Conservation (phyloP, 2,797 vertebrate genomes). For the Avahi laniger region DNA sequence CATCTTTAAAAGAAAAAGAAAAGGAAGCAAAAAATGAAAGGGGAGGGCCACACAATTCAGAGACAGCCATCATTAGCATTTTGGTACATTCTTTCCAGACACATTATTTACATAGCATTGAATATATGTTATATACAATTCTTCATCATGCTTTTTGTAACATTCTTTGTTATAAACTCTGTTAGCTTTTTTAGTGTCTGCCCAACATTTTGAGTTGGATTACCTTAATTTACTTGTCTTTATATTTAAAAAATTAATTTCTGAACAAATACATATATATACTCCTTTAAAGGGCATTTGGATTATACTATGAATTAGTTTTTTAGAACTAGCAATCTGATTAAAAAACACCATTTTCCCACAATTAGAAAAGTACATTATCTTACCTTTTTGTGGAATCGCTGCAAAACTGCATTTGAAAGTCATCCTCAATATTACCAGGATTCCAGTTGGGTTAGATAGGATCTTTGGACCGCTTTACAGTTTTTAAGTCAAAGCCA, state of each 20-base stretch:
- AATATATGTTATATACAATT: not conserved
- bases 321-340: conserved; percentile 11
- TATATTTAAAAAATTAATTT: conserved; percentile 11
- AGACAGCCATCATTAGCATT: not conserved
- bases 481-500: not conserved
- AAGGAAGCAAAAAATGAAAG: not conserved
- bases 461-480: conserved; percentile 19
- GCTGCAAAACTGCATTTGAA: not conserved
- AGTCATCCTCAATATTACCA: conserved; percentile 7
- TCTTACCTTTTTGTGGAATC: not conserved
- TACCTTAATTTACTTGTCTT: conserved; percentile 27
- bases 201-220: conserved; percentile 9
- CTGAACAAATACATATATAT: not conserved
- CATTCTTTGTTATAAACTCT: conserved; percentile 21
- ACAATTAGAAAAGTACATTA: not conserved
- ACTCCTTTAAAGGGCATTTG: conserved; percentile 3
- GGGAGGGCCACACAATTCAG: not conserved
- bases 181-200: not conserved
- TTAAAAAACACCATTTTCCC: conserved; percentile 37
- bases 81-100: not conserved
- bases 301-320: not conserved
- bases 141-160: conserved; percentile 12
- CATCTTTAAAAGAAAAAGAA: not conserved
- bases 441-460: not conserved
- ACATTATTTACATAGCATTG: not conserved